Percentiles rank a stretch among this genome's conserved stretches.
Conservation (phyloP, 2,888 invertebrate species). For the Meta bourneti region DNA sequence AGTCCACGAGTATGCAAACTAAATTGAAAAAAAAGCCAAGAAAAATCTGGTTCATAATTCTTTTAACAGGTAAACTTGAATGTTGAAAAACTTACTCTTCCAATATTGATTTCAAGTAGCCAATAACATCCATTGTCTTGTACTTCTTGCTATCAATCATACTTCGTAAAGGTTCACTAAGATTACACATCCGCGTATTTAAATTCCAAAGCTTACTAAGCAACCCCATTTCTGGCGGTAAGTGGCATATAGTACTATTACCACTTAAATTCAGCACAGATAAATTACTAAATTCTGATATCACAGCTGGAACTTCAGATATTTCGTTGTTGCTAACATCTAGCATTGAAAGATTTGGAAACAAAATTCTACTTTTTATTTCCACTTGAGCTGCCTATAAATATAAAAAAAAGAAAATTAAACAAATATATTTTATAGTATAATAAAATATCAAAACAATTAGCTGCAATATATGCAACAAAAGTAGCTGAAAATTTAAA, state of each 20-base stretch:
- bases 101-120: conserved; percentile 89
- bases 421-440: no score
- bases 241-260: conserved; percentile 90
- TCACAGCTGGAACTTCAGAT: conserved; percentile 88
- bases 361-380: conserved; percentile 84
- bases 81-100: conserved; percentile 82
- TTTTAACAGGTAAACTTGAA: not conserved
- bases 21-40: no score
- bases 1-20: no score
- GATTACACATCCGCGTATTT: conserved; percentile 92
- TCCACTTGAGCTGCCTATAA: conserved; percentile 57
- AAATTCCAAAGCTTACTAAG: conserved; percentile 97
- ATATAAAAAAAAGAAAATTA: not conserved
- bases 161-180: conserved; percentile 92
- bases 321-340: conserved; percentile 94
- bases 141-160: conserved; percentile 95
- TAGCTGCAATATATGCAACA: no score
- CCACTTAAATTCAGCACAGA: conserved; percentile 96
- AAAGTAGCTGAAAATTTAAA: no score
- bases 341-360: conserved; percentile 96
- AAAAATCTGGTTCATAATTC: no score
- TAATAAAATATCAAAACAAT: no score
- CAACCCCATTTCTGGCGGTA: conserved; percentile 97
- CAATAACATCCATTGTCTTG: conserved; percentile 95
- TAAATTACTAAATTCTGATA: conserved; percentile 91